phyloP scores from a whole-genome alignment of 2,888 invertebrate genomes.

The Hypercompe scribonia region DNA sequence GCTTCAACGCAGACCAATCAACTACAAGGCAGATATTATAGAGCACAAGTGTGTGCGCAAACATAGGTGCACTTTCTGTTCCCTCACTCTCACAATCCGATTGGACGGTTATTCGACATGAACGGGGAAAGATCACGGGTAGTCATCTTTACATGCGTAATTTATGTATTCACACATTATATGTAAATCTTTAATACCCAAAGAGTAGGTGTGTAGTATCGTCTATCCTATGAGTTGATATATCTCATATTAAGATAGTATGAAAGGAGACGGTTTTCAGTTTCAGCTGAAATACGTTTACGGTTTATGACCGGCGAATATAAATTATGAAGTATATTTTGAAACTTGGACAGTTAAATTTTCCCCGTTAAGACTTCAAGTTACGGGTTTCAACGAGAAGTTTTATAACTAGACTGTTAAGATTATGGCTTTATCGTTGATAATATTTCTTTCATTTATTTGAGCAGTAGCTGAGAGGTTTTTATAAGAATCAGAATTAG shows the following conservation, averaged over 20 bases:
- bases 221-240: neutral
- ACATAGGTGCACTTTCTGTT: too few relatives aligned
- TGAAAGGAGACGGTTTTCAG: conserved; percentile 17
- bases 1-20: too few relatives aligned
- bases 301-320: conserved; percentile 22
- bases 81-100: too few relatives aligned
- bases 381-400: conserved; percentile 46
- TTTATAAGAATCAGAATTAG: conserved; percentile 12
- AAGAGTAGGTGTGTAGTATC: too few relatives aligned
- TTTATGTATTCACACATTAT: too few relatives aligned
- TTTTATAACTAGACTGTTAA: conserved; percentile 51
- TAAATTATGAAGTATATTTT: conserved; percentile 26
- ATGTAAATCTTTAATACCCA: too few relatives aligned
- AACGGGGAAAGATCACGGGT: too few relatives aligned
- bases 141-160: too few relatives aligned
- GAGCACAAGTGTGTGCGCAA: too few relatives aligned
- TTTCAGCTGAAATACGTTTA: conserved; percentile 17
- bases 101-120: too few relatives aligned
- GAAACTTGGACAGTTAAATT: conserved; percentile 59
- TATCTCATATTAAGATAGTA: conserved; percentile 3
- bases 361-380: conserved; percentile 49
- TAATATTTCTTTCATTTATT: conserved; percentile 47
- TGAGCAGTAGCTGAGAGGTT: conserved; percentile 22
- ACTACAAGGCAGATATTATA: too few relatives aligned
- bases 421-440: conserved; percentile 46